Percentiles rank a stretch among this genome's conserved stretches.
Conservation (phyloP, 2,888 invertebrate species). For the Sarcophaga carnaria region DNA sequence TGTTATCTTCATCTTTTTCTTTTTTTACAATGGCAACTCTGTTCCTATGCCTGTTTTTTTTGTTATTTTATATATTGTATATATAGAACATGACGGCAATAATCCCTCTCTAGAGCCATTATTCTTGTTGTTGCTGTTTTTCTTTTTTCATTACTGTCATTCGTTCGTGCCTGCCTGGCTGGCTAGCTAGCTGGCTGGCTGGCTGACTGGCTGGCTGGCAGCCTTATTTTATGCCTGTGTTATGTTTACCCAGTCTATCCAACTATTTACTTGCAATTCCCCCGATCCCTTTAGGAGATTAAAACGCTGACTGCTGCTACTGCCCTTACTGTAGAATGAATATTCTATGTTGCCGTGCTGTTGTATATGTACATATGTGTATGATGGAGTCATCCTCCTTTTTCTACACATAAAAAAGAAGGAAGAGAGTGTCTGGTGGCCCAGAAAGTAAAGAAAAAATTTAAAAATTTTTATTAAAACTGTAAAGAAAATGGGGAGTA, state of each 20-base stretch:
- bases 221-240: background rate
- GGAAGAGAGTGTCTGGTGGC: slow-evolving; percentile 51
- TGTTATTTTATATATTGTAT: slow-evolving; percentile 1
- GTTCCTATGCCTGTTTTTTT: background rate
- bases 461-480: slow-evolving; percentile 62
- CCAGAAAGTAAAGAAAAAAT: slow-evolving; percentile 31
- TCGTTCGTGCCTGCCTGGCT: slow-evolving; percentile 37
- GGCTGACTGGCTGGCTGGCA: background rate
- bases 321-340: slow-evolving; percentile 27
- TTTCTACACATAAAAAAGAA: slow-evolving; percentile 42
- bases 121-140: slow-evolving; percentile 22
- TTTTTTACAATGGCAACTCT: slow-evolving; percentile 13
- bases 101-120: slow-evolving; percentile 48
- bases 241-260: background rate
- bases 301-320: slow-evolving; percentile 39
- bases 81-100: slow-evolving; percentile 34
- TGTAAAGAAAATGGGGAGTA: slow-evolving; percentile 8
- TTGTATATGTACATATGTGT: background rate
- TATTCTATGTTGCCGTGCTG: background rate
- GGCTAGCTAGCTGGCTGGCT: slow-evolving; percentile 16
- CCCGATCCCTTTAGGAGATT: slow-evolving; percentile 64
- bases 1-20: background rate
- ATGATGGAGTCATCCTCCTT: background rate
- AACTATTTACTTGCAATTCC: slow-evolving; percentile 29
- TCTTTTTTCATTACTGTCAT: slow-evolving; percentile 44